Evolutionary conservation across 1,140 invertebrate genomes (phyloP).

Genomic region (Drosophila sturtevanti): DNA sequence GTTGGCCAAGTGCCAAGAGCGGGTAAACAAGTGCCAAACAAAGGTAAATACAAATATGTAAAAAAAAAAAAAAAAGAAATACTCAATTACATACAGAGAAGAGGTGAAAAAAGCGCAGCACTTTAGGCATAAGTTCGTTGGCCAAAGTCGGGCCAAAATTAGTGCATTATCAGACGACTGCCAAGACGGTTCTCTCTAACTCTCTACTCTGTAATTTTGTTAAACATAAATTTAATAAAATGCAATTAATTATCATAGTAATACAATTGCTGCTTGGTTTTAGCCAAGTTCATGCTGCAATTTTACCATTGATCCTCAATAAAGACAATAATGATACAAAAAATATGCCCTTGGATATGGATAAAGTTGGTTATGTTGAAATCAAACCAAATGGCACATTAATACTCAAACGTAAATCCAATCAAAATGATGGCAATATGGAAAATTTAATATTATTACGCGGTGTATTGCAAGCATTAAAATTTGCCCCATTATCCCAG

Average conservation of each 20-base stretch:
- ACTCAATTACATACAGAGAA: slow-evolving; percentile 59
- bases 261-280: slow-evolving; percentile 28
- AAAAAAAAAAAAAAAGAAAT: slow-evolving; percentile 13
- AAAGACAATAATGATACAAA: slow-evolving; percentile 6
- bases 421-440: slow-evolving; percentile 38
- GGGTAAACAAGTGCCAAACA: slow-evolving; percentile 47
- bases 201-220: not conserved
- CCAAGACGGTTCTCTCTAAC: slow-evolving; percentile 35
- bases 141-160: slow-evolving; percentile 50
- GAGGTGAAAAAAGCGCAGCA: slow-evolving; percentile 57
- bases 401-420: slow-evolving; percentile 37
- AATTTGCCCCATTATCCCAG: slow-evolving; percentile 1
- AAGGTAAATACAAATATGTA: slow-evolving; percentile 52
- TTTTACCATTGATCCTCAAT: slow-evolving; percentile 41
- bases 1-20: slow-evolving; percentile 63
- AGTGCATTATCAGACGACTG: slow-evolving; percentile 63
- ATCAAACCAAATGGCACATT: slow-evolving; percentile 69
- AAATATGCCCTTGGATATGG: slow-evolving; percentile 19
- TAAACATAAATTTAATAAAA: slow-evolving; percentile 9
- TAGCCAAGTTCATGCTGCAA: slow-evolving; percentile 33
- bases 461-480: slow-evolving; percentile 56
- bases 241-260: slow-evolving; percentile 38
- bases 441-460: slow-evolving; percentile 56
- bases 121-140: slow-evolving; percentile 62
- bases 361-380: slow-evolving; percentile 65